A percentile compares a stretch with the other conserved stretches of the same genome.
Evolutionary conservation across 2,797 vertebrate genomes (phyloP).

Genomic region (Aeoliscus strigatus): DNA sequence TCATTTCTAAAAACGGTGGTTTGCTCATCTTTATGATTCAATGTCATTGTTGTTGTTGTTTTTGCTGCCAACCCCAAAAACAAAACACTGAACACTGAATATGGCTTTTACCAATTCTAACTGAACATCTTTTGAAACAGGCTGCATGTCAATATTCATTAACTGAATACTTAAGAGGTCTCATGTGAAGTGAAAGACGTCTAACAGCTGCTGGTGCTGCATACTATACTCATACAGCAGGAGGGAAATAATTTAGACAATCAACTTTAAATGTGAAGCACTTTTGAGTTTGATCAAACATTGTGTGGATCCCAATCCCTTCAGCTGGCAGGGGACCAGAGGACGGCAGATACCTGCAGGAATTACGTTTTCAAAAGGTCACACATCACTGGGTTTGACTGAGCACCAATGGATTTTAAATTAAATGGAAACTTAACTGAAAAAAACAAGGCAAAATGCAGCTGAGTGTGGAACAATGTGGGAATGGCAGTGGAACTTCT

Average conservation of each 20-base stretch:
- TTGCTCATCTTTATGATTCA: no score
- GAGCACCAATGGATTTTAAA: constrained; percentile 7
- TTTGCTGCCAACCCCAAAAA: no score
- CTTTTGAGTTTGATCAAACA: constrained; percentile 42
- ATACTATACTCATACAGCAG: constrained; percentile 10
- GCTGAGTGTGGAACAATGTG: constrained; percentile 8
- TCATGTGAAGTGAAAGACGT: not conserved
- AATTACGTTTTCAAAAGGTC: no score
- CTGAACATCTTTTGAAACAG: not conserved
- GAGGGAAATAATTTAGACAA: constrained; percentile 13
- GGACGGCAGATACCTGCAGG: constrained; percentile 31
- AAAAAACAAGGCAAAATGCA: constrained; percentile 9
- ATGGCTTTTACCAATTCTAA: not conserved
- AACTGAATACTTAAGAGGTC: not conserved
- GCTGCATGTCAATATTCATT: not conserved
- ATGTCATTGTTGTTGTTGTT: no score
- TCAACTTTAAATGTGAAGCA: constrained; percentile 22
- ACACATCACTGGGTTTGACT: constrained; percentile 17
- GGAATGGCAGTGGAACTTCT: constrained; percentile 27
- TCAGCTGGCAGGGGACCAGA: constrained; percentile 6
- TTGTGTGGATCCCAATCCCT: constrained; percentile 18
- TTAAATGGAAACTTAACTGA: constrained; percentile 15
- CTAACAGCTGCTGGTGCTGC: constrained; percentile 1
- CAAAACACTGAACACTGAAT: no score
- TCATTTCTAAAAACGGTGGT: no score